A percentile compares a stretch with the other conserved stretches of the same genome.
phyloP scores from a whole-genome alignment of 2,113 vertebrate species.

The Burhinus bistriatus region DNA sequence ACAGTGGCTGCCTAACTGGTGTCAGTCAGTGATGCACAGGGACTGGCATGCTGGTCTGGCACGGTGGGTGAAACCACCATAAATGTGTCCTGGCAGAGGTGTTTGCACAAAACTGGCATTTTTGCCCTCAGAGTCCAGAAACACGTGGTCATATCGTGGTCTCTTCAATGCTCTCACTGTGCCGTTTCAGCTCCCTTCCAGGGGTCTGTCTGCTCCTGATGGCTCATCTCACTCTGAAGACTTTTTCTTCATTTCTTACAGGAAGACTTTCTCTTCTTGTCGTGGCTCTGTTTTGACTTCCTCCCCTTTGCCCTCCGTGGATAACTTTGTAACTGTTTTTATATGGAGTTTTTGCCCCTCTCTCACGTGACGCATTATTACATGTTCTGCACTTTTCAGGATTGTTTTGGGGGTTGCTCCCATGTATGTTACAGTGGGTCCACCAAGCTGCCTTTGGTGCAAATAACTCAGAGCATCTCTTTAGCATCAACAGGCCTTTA shows the following conservation, averaged over 20 bases:
- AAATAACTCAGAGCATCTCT: background rate
- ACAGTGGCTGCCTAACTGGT: background rate
- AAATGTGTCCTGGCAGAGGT: background rate
- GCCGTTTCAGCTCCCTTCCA: background rate
- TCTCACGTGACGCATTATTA: background rate
- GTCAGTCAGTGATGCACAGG: background rate
- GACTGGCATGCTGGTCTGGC: background rate
- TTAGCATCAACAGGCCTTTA: background rate
- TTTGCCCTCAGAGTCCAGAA: background rate
- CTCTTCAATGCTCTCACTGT: accelerated
- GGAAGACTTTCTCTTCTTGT: background rate
- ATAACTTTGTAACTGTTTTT: background rate
- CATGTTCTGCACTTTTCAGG: background rate
- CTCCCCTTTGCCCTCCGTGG: background rate
- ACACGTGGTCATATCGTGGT: accelerated
- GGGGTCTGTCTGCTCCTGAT: background rate
- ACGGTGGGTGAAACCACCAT: background rate
- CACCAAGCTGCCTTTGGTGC: background rate
- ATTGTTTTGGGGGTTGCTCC: background rate
- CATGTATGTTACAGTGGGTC: background rate
- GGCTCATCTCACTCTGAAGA: background rate
- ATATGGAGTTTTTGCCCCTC: background rate
- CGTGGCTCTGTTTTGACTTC: background rate
- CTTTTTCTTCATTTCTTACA: background rate
- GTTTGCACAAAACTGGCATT: background rate